Percentiles rank a stretch among this genome's conserved stretches.
phyloP scores from a whole-genome alignment of 2,113 vertebrate species.

The Pteropus alecto region DNA sequence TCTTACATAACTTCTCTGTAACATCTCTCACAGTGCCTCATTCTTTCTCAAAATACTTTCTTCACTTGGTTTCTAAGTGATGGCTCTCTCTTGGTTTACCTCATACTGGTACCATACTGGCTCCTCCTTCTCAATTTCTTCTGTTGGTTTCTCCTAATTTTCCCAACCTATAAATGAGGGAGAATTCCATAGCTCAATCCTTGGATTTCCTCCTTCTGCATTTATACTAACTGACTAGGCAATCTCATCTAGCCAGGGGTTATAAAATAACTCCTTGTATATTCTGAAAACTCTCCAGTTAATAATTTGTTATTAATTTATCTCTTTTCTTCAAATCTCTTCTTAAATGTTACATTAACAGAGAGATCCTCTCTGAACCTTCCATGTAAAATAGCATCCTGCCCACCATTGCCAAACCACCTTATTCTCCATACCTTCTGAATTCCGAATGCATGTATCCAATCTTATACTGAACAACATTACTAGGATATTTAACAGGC shows the following conservation, averaged over 20 bases:
- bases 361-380: background rate
- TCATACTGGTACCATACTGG: background rate
- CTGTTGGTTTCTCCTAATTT: background rate
- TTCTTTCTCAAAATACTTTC: background rate
- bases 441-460: background rate
- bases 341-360: background rate
- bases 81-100: background rate
- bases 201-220: background rate
- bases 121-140: background rate
- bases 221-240: background rate
- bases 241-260: background rate
- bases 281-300: background rate
- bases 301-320: background rate
- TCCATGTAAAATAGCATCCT: background rate
- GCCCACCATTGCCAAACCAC: background rate
- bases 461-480: background rate
- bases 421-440: background rate
- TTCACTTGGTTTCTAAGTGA: background rate
- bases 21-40: background rate
- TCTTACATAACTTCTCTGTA: background rate
- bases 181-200: background rate
- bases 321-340: background rate
- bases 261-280: background rate
- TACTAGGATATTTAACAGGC: background rate
- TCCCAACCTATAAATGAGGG: background rate